These are phyloP conservation scores for Sminthurinus signatus DNA, from an alignment of 1,140 invertebrate genomes.

Conservation along the genomic window DNA sequence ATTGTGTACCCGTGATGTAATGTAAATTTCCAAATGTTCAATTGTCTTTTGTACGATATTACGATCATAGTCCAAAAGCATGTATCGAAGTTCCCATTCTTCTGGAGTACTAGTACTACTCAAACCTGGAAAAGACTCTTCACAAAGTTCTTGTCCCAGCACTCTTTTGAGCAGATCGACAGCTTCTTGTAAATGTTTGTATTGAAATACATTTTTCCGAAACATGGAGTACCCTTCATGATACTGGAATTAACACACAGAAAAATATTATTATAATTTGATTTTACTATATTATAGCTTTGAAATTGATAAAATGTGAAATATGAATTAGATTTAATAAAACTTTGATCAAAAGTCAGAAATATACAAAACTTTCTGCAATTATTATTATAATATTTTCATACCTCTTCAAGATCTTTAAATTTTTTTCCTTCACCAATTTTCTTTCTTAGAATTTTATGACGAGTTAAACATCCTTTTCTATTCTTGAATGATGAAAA, in stretches of 20 bases:
- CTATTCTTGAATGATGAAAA: conserved; percentile 38
- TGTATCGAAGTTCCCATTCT: conserved; percentile 22
- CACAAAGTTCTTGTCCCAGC: not conserved
- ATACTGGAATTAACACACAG: conserved; percentile 23
- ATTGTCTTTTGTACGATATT: conserved; percentile 22
- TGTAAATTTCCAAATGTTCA: conserved; percentile 21
- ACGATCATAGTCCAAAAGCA: conserved; percentile 29
- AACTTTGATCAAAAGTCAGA: not conserved
- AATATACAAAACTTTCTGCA: not conserved
- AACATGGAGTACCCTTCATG: conserved; percentile 37
- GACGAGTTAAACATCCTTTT: conserved; percentile 38
- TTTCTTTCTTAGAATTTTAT: conserved; percentile 27
- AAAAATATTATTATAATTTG: not conserved
- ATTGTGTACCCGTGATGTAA: conserved; percentile 11
- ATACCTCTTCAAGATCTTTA: conserved; percentile 27
- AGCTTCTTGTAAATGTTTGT: conserved; percentile 36
- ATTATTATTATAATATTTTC: not conserved
- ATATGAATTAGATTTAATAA: too few species aligned
- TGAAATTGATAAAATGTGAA: too few species aligned
- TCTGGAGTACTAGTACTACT: conserved; percentile 15
- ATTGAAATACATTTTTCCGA: conserved; percentile 37
- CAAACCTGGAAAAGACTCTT: conserved; percentile 12
- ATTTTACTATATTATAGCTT: not conserved
- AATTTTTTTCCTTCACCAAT: conserved; percentile 16
- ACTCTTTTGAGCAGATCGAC: conserved; percentile 22